A percentile compares a stretch with the other conserved stretches of the same genome.
Evolutionary conservation across 1,140 invertebrate genomes (phyloP).

Genomic region (Coptotermes formosanus): DNA sequence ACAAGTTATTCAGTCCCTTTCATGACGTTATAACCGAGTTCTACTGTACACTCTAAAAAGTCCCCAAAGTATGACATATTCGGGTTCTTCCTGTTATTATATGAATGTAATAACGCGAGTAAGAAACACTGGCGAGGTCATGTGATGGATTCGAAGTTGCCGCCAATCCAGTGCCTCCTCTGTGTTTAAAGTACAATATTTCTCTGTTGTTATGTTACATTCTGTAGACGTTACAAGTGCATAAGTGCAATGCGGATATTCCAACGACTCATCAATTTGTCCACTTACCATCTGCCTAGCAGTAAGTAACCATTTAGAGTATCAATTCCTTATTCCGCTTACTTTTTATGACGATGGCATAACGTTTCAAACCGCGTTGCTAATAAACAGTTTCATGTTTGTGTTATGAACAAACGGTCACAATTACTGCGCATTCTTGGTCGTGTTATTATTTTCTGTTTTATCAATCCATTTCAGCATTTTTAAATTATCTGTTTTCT

Average conservation of each 20-base stretch:
- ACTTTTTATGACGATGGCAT: not conserved
- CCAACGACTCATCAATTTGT: not conserved
- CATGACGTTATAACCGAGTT: too few species aligned
- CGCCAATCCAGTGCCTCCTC: too few species aligned
- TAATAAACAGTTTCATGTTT: not conserved
- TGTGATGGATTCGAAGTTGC: too few species aligned
- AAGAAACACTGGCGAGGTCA: too few species aligned
- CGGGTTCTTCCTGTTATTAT: too few species aligned
- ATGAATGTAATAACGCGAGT: too few species aligned
- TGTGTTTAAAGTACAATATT: too few species aligned
- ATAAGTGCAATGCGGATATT: not conserved
- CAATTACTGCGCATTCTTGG: not conserved
- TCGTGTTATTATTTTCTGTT: not conserved
- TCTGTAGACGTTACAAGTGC: not conserved
- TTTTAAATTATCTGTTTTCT: too few species aligned
- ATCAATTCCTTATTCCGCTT: not conserved
- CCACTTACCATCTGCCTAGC: not conserved
- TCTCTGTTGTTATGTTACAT: not conserved
- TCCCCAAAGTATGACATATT: too few species aligned
- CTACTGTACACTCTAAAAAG: too few species aligned
- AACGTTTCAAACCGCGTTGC: not conserved
- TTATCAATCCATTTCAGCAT: not conserved
- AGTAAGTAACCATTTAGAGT: not conserved
- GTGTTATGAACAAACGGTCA: not conserved
- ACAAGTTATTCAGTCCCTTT: too few species aligned